These are phyloP conservation scores for Saxicola maurus DNA, from an alignment of 2,797 vertebrate species.

Conservation along the genomic window DNA sequence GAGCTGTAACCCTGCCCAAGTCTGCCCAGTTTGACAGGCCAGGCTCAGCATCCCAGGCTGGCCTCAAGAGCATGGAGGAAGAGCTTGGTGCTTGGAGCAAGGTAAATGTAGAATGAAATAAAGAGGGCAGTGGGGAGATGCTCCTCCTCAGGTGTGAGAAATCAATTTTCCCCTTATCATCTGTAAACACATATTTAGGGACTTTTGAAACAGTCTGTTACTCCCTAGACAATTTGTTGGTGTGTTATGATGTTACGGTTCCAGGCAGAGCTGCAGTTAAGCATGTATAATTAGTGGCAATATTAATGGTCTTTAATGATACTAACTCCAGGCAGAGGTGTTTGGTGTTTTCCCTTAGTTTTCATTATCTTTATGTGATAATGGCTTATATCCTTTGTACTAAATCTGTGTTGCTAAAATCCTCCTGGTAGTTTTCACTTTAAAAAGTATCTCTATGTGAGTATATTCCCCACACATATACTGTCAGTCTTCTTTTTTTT, in stretches of 20 bases:
- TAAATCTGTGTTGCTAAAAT: neutral
- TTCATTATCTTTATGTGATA: constrained; percentile 17
- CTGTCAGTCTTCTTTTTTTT: neutral
- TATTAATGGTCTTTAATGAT: neutral
- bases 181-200: neutral
- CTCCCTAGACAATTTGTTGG: neutral
- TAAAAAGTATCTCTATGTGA: neutral
- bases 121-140: neutral
- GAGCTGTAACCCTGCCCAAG: neutral
- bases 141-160: neutral
- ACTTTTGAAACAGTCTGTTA: neutral
- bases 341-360: constrained; percentile 10
- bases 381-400: neutral
- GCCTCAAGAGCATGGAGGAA: neutral
- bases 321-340: neutral
- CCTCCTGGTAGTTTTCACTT: constrained; percentile 1
- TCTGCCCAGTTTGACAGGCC: neutral
- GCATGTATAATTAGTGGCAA: neutral
- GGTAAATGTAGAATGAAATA: neutral
- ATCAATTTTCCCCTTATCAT: accelerated
- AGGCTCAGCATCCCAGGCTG: neutral
- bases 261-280: neutral
- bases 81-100: neutral
- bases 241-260: neutral
- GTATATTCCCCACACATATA: neutral